phyloP scores from a whole-genome alignment of 1,140 invertebrate species.

The Drosophila arawakana region DNA sequence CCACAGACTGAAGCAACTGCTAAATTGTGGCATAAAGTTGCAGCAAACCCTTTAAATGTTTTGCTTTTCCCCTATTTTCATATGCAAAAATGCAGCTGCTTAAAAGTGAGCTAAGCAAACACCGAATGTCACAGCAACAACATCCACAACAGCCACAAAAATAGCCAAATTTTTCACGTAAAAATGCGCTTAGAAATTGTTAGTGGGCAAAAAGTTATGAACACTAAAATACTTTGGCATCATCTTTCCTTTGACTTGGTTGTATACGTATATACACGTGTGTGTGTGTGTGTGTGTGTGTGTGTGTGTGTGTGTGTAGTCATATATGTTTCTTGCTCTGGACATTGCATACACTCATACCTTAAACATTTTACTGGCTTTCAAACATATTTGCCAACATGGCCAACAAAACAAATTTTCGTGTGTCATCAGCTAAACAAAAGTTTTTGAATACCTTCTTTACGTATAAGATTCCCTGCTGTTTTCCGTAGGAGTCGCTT shows the following conservation, averaged over 20 bases:
- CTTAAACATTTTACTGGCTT: conserved; percentile 37
- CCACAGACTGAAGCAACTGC: not conserved
- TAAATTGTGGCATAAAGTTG: conserved; percentile 13
- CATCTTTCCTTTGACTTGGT: conserved; percentile 33
- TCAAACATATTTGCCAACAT: conserved; percentile 54
- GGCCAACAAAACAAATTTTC: conserved; percentile 28
- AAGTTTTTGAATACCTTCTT: not conserved
- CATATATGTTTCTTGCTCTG: not conserved
- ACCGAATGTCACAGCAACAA: conserved; percentile 8
- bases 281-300: too few species aligned
- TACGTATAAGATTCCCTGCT: not conserved
- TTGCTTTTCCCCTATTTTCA: not conserved
- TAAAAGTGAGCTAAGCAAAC: conserved; percentile 2
- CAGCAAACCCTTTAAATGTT: not conserved
- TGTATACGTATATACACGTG: not conserved
- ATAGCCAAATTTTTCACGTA: conserved; percentile 24
- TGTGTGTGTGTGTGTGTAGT: conserved; percentile 13
- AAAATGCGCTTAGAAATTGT: conserved; percentile 48
- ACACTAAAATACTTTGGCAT: conserved; percentile 26
- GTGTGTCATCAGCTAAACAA: conserved; percentile 4
- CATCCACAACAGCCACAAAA: not conserved
- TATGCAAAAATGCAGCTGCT: conserved; percentile 24
- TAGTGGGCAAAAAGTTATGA: conserved; percentile 22
- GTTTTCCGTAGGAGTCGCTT: not conserved
- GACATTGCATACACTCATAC: conserved; percentile 35